Conservation (phyloP, 2,797 vertebrate species). For the Hafferia zeledoni region DNA sequence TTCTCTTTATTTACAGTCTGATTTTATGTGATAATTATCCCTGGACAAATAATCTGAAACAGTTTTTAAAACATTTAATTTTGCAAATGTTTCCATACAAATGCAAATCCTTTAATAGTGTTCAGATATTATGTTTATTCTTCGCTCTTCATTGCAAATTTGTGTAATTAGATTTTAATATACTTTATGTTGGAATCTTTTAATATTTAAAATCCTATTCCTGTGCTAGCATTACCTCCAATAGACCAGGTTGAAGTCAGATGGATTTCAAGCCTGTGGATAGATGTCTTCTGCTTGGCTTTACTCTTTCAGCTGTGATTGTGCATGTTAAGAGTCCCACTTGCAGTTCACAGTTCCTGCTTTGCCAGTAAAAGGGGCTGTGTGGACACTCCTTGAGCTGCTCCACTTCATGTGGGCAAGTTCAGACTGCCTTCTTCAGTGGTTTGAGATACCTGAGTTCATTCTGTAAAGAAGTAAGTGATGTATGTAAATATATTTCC, state of each 20-base stretch:
- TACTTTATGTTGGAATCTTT: neutral
- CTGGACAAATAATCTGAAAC: neutral
- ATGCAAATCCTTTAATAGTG: slow-evolving; percentile 18
- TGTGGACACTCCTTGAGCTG: neutral
- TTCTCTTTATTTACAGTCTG: neutral
- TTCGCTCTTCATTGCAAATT: neutral
- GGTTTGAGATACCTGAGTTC: neutral
- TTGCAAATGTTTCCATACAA: neutral
- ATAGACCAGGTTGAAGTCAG: neutral
- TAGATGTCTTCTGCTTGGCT: neutral
- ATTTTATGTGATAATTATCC: slow-evolving; percentile 15
- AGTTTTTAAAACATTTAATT: slow-evolving; percentile 17
- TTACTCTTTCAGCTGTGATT: neutral
- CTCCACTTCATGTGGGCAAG: neutral
- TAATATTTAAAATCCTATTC: neutral
- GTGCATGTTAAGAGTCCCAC: accelerated
- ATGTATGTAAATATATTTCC: neutral
- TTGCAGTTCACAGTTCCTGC: neutral
- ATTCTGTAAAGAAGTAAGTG: neutral
- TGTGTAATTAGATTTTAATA: slow-evolving; percentile 15
- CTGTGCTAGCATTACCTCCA: neutral
- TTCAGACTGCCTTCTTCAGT: neutral
- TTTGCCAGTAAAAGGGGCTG: neutral
- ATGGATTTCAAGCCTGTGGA: neutral
- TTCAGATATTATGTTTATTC: neutral